Evolutionary conservation across 2,888 invertebrate species (phyloP), one percentile per base, ranked within the genome.

Genomic region (Automeris io): DNA sequence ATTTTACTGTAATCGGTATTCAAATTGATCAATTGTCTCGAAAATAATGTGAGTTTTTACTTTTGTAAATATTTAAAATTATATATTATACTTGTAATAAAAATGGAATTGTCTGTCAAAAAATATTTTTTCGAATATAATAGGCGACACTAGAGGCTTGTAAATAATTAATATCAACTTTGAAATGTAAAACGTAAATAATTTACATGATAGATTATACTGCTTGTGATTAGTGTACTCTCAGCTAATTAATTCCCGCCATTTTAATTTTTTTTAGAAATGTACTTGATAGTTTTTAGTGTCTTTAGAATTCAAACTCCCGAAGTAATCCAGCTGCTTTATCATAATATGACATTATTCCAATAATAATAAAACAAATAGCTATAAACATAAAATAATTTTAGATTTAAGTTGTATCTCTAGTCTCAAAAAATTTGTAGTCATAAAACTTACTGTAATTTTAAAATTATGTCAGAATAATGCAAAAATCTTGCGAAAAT

Each of bases 41-140:
- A 23, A 31, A 37, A 32, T 23, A 37, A 37, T 60, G 57, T 61
- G 57, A 52, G 61, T 68, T 68, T 55, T 54, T 61, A 48, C 51
- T 52, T 54, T 82, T 76, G 79, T 77, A 73, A 80, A 81, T 78
- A 63, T 56, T 25, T 23, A 48, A 52, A 54, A 57, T 16, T 29
- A 16, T 29, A 16, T 13, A 12, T 6, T 26, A 13, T 29, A 56
- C 56, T 58, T 46, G 60, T 62, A 70, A 68, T 61, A 56, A 70
- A 70, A 72, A 70, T 66, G 83, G 83, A 83, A 83, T 83, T 83
- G 83, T 78, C 70, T 70, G 60, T 70, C 57, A 67, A 61, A 29
- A 16, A 16, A 26, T 8, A 29, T 68, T 60, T 54, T 46, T 65
- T 58, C 50, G 55, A 49, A 52, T 66, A 68, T 61, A 55, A 45